phyloP scores from a whole-genome alignment of 2,888 invertebrate genomes.

The Drosophila mettleri region DNA sequence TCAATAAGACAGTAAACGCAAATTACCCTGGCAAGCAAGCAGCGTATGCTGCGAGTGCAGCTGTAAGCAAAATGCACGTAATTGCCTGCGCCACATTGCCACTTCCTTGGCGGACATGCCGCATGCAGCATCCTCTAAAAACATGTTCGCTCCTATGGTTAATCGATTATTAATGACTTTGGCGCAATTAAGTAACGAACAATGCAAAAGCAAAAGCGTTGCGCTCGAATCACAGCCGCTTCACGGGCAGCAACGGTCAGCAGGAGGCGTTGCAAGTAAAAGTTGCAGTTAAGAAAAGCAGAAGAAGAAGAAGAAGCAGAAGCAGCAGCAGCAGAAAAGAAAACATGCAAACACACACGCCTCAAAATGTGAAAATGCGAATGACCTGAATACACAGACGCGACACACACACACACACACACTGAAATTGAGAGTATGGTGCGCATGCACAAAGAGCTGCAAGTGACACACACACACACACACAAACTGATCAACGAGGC shows the following conservation, averaged over 20 bases:
- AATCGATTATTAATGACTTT: conserved; percentile 83
- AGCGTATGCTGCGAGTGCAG: conserved; percentile 5
- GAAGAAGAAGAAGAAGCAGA: conserved; percentile 13
- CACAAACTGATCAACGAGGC: conserved; percentile 30
- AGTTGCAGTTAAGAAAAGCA: conserved; percentile 57
- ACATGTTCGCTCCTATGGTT: conserved; percentile 50
- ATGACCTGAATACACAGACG: conserved; percentile 80
- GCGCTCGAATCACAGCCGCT: conserved; percentile 61
- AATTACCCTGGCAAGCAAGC: conserved; percentile 28
- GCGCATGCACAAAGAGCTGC: conserved; percentile 58
- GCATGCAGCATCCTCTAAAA: conserved; percentile 44
- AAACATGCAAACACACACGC: conserved; percentile 69
- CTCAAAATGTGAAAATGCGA: conserved; percentile 82
- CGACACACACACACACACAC: conserved; percentile 30
- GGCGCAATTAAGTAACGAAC: conserved; percentile 74
- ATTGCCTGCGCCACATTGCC: conserved; percentile 23
- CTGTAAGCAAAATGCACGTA: conserved; percentile 14
- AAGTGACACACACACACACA: conserved; percentile 22
- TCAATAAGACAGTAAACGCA: conserved; percentile 54
- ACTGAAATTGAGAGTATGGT: conserved; percentile 38
- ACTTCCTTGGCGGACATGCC: conserved; percentile 43
- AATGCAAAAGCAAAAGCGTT: conserved; percentile 51
- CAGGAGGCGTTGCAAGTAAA: conserved; percentile 66
- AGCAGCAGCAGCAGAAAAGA: conserved; percentile 24
- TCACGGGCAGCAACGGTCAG: conserved; percentile 41